Evolutionary conservation across 2,797 vertebrate genomes (phyloP).

Genomic region (Tauraco hartlaubi): DNA sequence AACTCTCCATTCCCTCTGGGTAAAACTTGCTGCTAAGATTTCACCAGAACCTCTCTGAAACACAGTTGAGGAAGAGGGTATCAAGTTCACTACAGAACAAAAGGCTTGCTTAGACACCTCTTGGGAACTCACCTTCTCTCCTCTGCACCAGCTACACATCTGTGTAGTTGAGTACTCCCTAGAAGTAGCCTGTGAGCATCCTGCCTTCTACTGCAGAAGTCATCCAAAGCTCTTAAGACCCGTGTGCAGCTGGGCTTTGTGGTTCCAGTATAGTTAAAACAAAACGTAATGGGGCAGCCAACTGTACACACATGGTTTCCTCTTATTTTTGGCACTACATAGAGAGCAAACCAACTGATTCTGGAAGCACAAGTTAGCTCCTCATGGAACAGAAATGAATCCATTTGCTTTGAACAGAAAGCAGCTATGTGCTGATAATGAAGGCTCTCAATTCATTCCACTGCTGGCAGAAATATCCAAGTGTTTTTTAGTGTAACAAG

Average conservation of each 20-base stretch:
- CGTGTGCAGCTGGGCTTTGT: background rate
- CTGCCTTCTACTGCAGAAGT: background rate
- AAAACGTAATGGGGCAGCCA: background rate
- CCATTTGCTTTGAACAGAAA: background rate
- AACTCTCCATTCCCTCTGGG: background rate
- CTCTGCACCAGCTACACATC: background rate
- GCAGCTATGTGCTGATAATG: background rate
- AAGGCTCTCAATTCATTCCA: background rate
- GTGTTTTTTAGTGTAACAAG: background rate
- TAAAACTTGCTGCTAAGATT: background rate
- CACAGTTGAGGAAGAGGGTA: background rate
- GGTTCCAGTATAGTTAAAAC: background rate
- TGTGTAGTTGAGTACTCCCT: too few relatives aligned
- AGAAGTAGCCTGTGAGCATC: background rate
- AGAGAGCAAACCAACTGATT: background rate
- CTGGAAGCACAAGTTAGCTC: background rate
- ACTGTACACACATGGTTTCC: background rate
- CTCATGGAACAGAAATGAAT: background rate
- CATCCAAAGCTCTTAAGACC: background rate
- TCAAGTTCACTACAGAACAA: background rate
- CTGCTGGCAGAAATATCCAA: background rate
- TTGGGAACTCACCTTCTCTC: background rate
- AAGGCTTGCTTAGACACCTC: background rate
- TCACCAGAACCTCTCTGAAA: background rate
- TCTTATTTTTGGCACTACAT: background rate